A percentile compares a stretch with the other conserved stretches of the same genome.
phyloP scores from a whole-genome alignment of 2,888 invertebrate species.

The Graphium colonna region DNA sequence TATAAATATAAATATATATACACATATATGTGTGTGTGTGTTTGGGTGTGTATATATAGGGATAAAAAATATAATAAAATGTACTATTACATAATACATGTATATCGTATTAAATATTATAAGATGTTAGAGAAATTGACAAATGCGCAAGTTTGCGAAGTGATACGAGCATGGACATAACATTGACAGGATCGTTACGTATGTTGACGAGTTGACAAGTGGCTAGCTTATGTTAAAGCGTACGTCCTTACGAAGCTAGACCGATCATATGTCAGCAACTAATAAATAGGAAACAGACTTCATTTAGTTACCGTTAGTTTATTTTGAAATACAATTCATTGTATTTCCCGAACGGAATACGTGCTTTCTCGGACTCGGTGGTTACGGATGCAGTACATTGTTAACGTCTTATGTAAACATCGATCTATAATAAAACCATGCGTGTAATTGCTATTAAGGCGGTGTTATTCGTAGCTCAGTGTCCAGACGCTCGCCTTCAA shows the following conservation, averaged over 20 bases:
- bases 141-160: background rate
- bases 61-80: too few relatives aligned
- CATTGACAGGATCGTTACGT: background rate
- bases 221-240: too few relatives aligned
- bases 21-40: too few relatives aligned
- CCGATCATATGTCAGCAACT: background rate
- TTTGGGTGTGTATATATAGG: too few relatives aligned
- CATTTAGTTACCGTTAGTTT: background rate
- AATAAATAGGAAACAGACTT: background rate
- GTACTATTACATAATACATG: too few relatives aligned
- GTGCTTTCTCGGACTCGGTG: conserved; percentile 9
- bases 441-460: background rate
- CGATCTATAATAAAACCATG: background rate
- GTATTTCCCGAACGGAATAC: conserved; percentile 6
- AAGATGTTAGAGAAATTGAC: too few relatives aligned
- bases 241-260: background rate
- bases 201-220: background rate
- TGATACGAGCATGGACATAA: background rate
- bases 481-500: too few relatives aligned
- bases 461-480: background rate
- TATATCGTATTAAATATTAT: too few relatives aligned
- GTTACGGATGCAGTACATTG: conserved; percentile 14
- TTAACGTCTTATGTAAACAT: conserved; percentile 3
- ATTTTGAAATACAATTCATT: conserved; percentile 16
- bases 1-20: too few relatives aligned